Evolutionary conservation across 2,113 vertebrate genomes (phyloP), one percentile per base, ranked within the genome.

Genomic region (Puntigrus tetrazona): DNA sequence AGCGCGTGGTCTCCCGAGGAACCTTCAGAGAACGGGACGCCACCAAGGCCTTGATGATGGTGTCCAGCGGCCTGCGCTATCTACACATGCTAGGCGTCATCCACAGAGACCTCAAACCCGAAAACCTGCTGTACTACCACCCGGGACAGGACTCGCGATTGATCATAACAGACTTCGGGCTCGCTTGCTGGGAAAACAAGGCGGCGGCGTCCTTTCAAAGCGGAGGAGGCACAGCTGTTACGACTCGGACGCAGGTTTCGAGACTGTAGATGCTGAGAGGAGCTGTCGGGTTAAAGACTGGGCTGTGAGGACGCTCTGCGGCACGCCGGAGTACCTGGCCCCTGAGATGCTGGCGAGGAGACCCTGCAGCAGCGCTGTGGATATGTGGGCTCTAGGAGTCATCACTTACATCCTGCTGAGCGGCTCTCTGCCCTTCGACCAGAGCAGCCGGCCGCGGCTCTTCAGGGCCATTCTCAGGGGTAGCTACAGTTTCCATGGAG

Each of bases 71-170:
- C 2, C 65, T 94, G 67, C 84, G 47, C 16, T 91, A 94, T 84
- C 89, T 94, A 18, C 93, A 93, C 86, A 34, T 73, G 1, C 83
- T 94, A 27, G 92, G 92, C 0, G 87, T 94, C 83, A 86, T 82
- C 34, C 93, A 95, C 78, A 61, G 90, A 36, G 92, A 94, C 6
- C 45, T 94, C 57, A 93, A 94, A 84, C 91, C 93, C 2, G 91
- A 93, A 85, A 94, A 94, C 50, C 87, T 93, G 27, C 88, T 93
- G 14, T 91, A 92, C 87, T 93, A 94, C 86, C 92, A 93, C 43
- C 92, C 93, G 0, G 90, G 92, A 10, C 52, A 87, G 0, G 90
- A 93, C 73, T 94, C 92, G 47, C 89, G 91, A 27, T 86, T 93
- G 41, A 86, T 94, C 8, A 89, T 93, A 29, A 92, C 92, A 0